These are phyloP conservation scores for Vesta saturnalis DNA, from an alignment of 2,888 invertebrate species.

Conservation along the genomic window DNA sequence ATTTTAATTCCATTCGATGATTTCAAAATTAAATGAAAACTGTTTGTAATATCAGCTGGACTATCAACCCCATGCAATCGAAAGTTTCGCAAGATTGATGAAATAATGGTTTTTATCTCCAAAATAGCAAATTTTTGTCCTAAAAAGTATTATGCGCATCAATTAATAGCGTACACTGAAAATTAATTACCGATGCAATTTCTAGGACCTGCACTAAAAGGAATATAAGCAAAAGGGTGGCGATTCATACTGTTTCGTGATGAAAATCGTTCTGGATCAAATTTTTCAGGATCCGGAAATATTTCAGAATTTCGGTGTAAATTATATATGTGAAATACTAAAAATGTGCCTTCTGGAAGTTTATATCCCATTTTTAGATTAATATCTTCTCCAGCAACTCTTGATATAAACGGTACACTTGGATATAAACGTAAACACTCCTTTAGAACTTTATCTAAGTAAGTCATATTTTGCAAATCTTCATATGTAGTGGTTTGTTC, in stretches of 20 bases:
- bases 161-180: too few species aligned
- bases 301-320: too few species aligned
- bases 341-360: constrained; percentile 49
- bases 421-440: constrained; percentile 72
- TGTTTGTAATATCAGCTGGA: background rate
- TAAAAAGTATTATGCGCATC: background rate
- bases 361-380: constrained; percentile 47
- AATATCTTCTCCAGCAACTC: constrained; percentile 55
- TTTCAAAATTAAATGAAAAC: background rate
- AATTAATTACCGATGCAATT: constrained; percentile 1
- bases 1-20: background rate
- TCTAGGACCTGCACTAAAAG: too few species aligned
- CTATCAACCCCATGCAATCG: background rate
- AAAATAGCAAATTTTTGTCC: too few species aligned
- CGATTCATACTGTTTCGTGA: background rate
- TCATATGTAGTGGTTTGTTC: constrained; percentile 64
- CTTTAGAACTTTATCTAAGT: constrained; percentile 74
- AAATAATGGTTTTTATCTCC: background rate
- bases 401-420: constrained; percentile 72
- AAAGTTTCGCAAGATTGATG: background rate
- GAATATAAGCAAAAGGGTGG: too few species aligned
- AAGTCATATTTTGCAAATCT: too few species aligned
- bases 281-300: too few species aligned
- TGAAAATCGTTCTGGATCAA: background rate
- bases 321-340: background rate